Evolutionary conservation across 2,113 vertebrate species (phyloP).

Genomic region (Eubucco bourcierii): DNA sequence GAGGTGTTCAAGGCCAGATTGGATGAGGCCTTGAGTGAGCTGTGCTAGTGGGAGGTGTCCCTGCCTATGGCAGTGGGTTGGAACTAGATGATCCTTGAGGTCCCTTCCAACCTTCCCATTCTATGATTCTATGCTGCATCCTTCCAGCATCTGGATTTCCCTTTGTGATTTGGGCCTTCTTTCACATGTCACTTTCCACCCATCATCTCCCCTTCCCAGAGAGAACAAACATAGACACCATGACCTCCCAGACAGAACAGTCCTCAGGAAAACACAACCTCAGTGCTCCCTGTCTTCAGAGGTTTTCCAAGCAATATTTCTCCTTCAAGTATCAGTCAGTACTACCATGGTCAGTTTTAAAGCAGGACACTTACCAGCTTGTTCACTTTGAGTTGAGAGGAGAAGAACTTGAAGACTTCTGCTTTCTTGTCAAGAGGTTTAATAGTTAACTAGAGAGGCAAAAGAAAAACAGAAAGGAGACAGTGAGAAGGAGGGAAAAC

Average conservation of each 20-base stretch:
- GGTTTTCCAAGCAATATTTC: background rate
- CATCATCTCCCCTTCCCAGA: background rate
- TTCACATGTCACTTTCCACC: background rate
- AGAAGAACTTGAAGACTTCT: constrained; percentile 94
- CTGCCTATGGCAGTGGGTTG: too few species aligned
- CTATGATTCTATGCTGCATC: too few species aligned
- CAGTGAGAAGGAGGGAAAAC: background rate
- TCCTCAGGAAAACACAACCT: background rate
- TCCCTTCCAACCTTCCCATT: too few species aligned
- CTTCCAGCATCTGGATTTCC: background rate
- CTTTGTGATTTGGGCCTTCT: background rate
- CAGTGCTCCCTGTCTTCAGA: background rate
- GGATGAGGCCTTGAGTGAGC: too few species aligned
- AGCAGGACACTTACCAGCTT: constrained; percentile 80
- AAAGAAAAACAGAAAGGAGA: background rate
- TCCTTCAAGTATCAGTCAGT: background rate
- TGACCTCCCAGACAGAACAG: background rate
- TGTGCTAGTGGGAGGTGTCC: too few species aligned
- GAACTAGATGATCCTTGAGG: too few species aligned
- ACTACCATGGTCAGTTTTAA: background rate
- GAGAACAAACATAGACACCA: background rate
- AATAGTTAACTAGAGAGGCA: constrained; percentile 82
- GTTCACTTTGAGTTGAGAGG: constrained; percentile 89
- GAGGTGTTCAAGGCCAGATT: too few species aligned
- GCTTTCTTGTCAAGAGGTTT: constrained; percentile 92